These are phyloP conservation scores for Anser cygnoides DNA, from an alignment of 2,113 vertebrate genomes.

Conservation along the genomic window DNA sequence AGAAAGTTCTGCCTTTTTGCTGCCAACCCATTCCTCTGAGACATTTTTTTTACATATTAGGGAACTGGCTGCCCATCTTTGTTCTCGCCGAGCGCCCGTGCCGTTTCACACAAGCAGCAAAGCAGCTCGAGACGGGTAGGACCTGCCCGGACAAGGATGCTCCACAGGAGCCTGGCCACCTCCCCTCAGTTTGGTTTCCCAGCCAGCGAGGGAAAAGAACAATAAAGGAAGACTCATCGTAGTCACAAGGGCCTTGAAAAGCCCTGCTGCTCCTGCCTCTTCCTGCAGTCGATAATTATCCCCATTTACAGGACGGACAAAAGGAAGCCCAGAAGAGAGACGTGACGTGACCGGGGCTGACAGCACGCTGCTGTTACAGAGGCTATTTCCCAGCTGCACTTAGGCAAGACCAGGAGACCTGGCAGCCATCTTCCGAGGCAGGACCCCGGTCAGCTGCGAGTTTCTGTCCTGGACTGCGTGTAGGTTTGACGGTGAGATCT, in stretches of 20 bases:
- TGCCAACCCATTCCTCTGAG: not conserved
- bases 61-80: not conserved
- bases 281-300: too few relatives aligned
- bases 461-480: not conserved
- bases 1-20: not conserved
- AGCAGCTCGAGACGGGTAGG: not conserved
- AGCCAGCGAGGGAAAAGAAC: not conserved
- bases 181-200: not conserved
- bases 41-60: not conserved
- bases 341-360: not conserved
- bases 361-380: not conserved
- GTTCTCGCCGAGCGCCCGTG: not conserved
- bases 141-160: not conserved
- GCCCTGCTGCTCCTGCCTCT: not conserved
- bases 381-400: not conserved
- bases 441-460: not conserved
- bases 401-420: not conserved
- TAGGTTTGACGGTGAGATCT: not conserved
- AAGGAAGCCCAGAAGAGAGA: not conserved
- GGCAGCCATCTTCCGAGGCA: fast-evolving
- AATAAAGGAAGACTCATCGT: not conserved
- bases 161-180: not conserved
- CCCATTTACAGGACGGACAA: not conserved
- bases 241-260: not conserved
- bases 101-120: not conserved